Evolutionary conservation across 1,140 invertebrate genomes (phyloP).

Genomic region (Drosophila ficusphila): DNA sequence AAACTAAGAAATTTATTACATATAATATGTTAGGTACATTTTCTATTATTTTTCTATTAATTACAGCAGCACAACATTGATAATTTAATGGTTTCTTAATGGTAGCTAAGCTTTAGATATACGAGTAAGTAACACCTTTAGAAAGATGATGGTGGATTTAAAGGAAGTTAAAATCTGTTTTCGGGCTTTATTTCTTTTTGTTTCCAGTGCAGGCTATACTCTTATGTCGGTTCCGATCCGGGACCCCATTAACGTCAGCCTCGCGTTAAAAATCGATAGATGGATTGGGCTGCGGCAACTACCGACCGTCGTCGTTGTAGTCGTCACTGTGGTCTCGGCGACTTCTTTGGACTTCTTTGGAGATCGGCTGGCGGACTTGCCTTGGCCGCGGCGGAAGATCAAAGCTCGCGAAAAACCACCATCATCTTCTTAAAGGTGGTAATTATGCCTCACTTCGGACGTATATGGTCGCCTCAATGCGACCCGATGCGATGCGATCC

Average conservation of each 20-base stretch:
- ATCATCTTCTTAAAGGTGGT: constrained; percentile 83
- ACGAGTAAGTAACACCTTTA: too few species aligned
- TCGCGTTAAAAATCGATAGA: constrained; percentile 84
- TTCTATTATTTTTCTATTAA: too few species aligned
- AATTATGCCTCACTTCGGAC: constrained; percentile 74
- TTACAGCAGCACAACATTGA: too few species aligned
- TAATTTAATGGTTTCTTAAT: too few species aligned
- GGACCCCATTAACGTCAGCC: constrained; percentile 75
- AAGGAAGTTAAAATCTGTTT: too few species aligned
- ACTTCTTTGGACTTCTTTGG: constrained; percentile 35
- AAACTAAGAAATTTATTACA: too few species aligned
- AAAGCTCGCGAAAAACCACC: constrained; percentile 83
- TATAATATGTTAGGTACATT: too few species aligned
- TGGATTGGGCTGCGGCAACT: constrained; percentile 67
- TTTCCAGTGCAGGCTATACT: constrained; percentile 1
- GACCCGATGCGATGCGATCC: constrained; percentile 15
- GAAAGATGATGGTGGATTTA: too few species aligned
- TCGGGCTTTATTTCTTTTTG: too few species aligned
- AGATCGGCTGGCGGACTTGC: constrained; percentile 27
- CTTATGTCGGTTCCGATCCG: constrained; percentile 20
- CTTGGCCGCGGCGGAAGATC: constrained; percentile 67
- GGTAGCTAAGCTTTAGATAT: too few species aligned
- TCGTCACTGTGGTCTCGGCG: constrained; percentile 46
- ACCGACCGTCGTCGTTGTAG: constrained; percentile 29
- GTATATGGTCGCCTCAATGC: constrained; percentile 37